Evolutionary conservation across 2,888 invertebrate species (phyloP).

Genomic region (Pharmacophagus antenor): DNA sequence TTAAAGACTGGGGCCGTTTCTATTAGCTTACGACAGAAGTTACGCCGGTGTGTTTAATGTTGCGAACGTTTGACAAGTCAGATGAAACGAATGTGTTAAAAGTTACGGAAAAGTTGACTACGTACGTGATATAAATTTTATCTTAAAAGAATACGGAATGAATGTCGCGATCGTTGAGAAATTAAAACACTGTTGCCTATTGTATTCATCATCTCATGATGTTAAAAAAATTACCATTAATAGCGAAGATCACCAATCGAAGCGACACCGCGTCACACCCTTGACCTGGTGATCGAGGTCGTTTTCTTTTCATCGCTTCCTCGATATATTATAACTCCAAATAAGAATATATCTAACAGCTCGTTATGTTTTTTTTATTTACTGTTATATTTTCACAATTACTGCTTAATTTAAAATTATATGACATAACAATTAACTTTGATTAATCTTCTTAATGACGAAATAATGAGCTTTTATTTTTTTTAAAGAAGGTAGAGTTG

Average conservation of each 20-base stretch:
- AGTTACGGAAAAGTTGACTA: neutral
- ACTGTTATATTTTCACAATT: slow-evolving; percentile 18
- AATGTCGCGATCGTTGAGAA: too few relatives aligned
- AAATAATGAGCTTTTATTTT: too few relatives aligned
- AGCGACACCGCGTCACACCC: slow-evolving; percentile 14
- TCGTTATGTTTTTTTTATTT: slow-evolving; percentile 19
- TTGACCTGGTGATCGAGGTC: slow-evolving; percentile 25
- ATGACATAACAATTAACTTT: too few relatives aligned
- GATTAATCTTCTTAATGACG: too few relatives aligned
- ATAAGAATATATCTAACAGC: slow-evolving; percentile 9
- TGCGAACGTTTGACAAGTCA: slow-evolving; percentile 24
- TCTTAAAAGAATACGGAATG: too few relatives aligned
- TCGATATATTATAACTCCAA: slow-evolving; percentile 14
- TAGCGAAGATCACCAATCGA: slow-evolving; percentile 16
- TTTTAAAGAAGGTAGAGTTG: too few relatives aligned
- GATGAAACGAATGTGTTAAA: slow-evolving; percentile 10
- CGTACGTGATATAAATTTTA: too few relatives aligned
- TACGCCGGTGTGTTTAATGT: slow-evolving; percentile 16
- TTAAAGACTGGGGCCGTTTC: slow-evolving; percentile 30
- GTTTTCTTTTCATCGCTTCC: slow-evolving; percentile 29
- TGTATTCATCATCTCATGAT: neutral
- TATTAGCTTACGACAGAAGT: slow-evolving; percentile 33
- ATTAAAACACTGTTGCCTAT: neutral
- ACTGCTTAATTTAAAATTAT: neutral
- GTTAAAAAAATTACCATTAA: neutral